Evolutionary conservation across 1,140 invertebrate genomes (phyloP).

Genomic region (Zaprionus nigranus): DNA sequence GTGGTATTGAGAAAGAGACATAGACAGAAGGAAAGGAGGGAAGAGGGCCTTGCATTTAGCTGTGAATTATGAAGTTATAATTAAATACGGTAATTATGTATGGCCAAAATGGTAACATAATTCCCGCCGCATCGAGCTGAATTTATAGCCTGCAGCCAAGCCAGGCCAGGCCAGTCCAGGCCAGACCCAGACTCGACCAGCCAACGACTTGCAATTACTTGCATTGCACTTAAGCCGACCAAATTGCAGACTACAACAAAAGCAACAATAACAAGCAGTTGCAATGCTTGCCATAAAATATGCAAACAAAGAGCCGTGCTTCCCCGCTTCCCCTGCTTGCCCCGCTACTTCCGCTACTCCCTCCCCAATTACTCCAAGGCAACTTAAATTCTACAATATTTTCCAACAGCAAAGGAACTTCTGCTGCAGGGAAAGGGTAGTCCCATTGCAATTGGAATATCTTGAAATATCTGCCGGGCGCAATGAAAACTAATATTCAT

Average conservation of each 20-base stretch:
- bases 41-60: not conserved
- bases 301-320: conserved; percentile 32
- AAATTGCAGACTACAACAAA: conserved; percentile 22
- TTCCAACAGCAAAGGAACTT: not conserved
- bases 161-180: not conserved
- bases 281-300: conserved; percentile 10
- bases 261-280: not conserved
- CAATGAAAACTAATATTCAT: conserved; percentile 74
- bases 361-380: not conserved
- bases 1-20: conserved; percentile 12
- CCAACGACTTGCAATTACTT: conserved; percentile 48
- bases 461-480: conserved; percentile 1
- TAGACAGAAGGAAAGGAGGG: not conserved
- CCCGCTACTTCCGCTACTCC: not conserved
- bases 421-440: not conserved
- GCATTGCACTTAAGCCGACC: conserved; percentile 30
- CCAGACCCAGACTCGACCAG: not conserved
- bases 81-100: conserved; percentile 71
- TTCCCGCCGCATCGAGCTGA: conserved; percentile 1
- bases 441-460: conserved; percentile 15
- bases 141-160: not conserved
- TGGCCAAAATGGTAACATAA: conserved; percentile 42
- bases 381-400: conserved; percentile 3
- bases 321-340: not conserved
- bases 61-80: conserved; percentile 70